These are phyloP conservation scores for Nineta flava DNA, from an alignment of 2,888 invertebrate genomes.

Conservation along the genomic window DNA sequence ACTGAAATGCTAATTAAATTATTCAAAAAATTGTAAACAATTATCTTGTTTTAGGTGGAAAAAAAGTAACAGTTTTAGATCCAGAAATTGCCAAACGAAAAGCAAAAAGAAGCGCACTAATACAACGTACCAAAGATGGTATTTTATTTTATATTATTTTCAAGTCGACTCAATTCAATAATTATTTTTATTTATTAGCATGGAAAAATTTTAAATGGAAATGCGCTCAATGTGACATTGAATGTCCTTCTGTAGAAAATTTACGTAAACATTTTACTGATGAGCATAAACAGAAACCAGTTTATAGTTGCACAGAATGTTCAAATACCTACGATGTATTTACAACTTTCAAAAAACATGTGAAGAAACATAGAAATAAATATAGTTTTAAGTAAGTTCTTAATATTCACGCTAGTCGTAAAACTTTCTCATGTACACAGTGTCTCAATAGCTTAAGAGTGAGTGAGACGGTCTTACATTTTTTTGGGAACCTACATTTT, in stretches of 20 bases:
- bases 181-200: constrained; percentile 11
- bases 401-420: too few relatives aligned
- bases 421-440: too few relatives aligned
- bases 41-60: too few relatives aligned
- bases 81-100: too few relatives aligned
- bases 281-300: background rate
- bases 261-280: background rate
- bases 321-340: background rate
- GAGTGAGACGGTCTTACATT: too few relatives aligned
- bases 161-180: too few relatives aligned
- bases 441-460: too few relatives aligned
- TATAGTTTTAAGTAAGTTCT: constrained; percentile 32
- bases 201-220: constrained; percentile 34
- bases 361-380: constrained; percentile 41
- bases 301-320: background rate
- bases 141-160: background rate
- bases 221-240: background rate
- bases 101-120: too few relatives aligned
- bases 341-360: constrained; percentile 27
- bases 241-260: background rate
- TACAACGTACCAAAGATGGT: background rate
- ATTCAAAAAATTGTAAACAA: too few relatives aligned
- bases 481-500: too few relatives aligned
- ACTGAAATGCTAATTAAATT: too few relatives aligned
- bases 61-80: too few relatives aligned